Evolutionary conservation across 2,888 invertebrate species (phyloP).

Genomic region (Parnassius smintheus): DNA sequence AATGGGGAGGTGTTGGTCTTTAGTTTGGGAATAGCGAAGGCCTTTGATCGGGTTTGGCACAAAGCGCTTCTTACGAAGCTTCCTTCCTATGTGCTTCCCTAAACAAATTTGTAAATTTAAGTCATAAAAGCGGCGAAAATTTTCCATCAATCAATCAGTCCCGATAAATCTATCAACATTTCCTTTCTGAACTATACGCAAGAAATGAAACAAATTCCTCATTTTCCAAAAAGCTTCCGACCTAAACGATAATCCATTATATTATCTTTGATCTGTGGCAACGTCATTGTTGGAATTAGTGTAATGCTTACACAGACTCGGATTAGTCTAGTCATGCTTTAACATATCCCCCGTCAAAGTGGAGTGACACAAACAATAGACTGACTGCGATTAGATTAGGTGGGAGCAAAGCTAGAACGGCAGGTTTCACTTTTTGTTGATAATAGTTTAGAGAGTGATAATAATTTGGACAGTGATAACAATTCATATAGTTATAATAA

Average conservation of each 20-base stretch:
- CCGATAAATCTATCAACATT: conserved; percentile 9
- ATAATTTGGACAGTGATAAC: too few relatives aligned
- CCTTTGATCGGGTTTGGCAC: too few relatives aligned
- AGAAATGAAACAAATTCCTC: conserved; percentile 15
- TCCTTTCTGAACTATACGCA: conserved; percentile 10
- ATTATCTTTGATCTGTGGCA: conserved; percentile 31
- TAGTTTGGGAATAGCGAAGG: too few relatives aligned
- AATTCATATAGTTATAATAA: too few relatives aligned
- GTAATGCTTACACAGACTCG: conserved; percentile 24
- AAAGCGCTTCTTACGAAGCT: too few relatives aligned
- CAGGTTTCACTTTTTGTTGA: too few relatives aligned
- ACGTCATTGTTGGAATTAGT: conserved; percentile 30
- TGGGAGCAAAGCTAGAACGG: not conserved
- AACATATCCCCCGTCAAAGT: conserved; percentile 25
- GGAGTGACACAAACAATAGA: conserved; percentile 22
- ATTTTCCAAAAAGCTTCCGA: conserved; percentile 15
- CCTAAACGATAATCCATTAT: conserved; percentile 30
- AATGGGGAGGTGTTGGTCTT: too few relatives aligned
- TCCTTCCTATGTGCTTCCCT: too few relatives aligned
- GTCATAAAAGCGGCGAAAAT: conserved; percentile 4
- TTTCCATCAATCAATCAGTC: conserved; percentile 14
- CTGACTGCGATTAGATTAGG: conserved; percentile 6
- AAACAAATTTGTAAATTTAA: not conserved
- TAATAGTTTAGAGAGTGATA: too few relatives aligned
- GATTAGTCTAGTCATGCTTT: conserved; percentile 26